Evolutionary conservation across 2,797 vertebrate genomes (phyloP), one percentile per base, ranked within the genome.

Genomic region (Pseudomugil gertrudae): DNA sequence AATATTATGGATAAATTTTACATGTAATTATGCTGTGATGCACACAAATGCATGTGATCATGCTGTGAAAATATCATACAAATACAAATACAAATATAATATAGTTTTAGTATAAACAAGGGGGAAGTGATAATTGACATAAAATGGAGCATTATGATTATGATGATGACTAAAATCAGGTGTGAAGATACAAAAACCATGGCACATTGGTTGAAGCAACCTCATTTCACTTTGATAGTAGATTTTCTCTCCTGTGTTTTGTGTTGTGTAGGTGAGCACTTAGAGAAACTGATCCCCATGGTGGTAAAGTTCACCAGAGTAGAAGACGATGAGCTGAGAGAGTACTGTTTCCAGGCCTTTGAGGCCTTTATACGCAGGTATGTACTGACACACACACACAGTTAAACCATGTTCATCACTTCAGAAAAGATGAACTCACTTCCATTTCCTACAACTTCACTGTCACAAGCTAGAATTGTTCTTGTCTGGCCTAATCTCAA

Each of bases 321-420:
- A 74, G 97, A 98, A 53, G 97, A 98, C 2, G 97, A 98, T 0
- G 97, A 98, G 84, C 92, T 99, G 52, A 93, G 95, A 4, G 97
- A 98, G 70, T 95, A 95, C 66, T 98, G 97, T 89, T 96, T 99
- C 69, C 97, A 98, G 83, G 97, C 96, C 30, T 95, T 97, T 0
- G 97, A 99, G 86, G 96, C 97, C 33, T 98, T 99, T 26, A 91
- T 98, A 70, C 93, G 94, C 87, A 97, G 95, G 96, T 98, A 69
- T 2, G 58, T 38, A 52, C 61, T 17, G 15, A 69, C 30, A 56
- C 19, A 57, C 52, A 47, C 54, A 8, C 2, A 30, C 50, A 30
- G 52, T 24, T 32, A 40, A 33, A 36, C 23, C 0, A 2, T 33
- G 23, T 53, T 33, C 48, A 52, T 38, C 61, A 29, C 50, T 40